These are phyloP conservation scores for Maniola hyperantus DNA, from an alignment of 2,888 invertebrate genomes.

Conservation along the genomic window DNA sequence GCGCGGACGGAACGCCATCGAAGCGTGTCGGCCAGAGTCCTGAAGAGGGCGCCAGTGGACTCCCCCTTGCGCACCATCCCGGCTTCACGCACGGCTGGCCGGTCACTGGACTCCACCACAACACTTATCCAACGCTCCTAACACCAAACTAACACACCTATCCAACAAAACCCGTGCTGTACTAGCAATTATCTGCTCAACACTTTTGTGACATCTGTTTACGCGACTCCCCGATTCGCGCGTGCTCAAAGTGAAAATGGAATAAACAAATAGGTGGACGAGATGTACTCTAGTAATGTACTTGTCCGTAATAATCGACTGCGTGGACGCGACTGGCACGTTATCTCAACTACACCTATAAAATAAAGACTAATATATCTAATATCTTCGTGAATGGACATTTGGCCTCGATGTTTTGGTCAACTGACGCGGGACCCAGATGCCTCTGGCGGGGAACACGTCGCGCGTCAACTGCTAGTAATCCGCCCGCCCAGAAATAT, in stretches of 20 bases:
- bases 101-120: slow-evolving; percentile 70
- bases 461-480: slow-evolving; percentile 48
- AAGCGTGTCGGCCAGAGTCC: slow-evolving; percentile 74
- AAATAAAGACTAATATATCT: slow-evolving; percentile 54
- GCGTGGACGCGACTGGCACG: slow-evolving; percentile 77
- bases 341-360: slow-evolving; percentile 76
- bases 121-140: slow-evolving; percentile 28
- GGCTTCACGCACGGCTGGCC: slow-evolving; percentile 75
- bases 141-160: slow-evolving; percentile 28
- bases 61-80: slow-evolving; percentile 78
- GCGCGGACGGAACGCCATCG: slow-evolving; percentile 70
- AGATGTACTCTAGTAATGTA: slow-evolving; percentile 36
- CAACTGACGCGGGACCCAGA: slow-evolving; percentile 70
- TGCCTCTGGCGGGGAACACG: slow-evolving; percentile 52
- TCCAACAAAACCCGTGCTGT: slow-evolving; percentile 14
- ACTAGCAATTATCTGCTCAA: slow-evolving; percentile 5
- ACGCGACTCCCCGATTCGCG: slow-evolving; percentile 29
- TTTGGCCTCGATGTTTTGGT: slow-evolving; percentile 68
- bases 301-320: slow-evolving; percentile 75
- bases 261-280: slow-evolving; percentile 30
- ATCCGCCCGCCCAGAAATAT: slow-evolving; percentile 40
- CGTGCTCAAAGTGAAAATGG: slow-evolving; percentile 44
- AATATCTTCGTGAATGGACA: slow-evolving; percentile 60
- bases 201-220: slow-evolving; percentile 7
- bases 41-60: slow-evolving; percentile 71